Conservation (phyloP, 2,797 vertebrate genomes). For the Galagoides demidoff region DNA sequence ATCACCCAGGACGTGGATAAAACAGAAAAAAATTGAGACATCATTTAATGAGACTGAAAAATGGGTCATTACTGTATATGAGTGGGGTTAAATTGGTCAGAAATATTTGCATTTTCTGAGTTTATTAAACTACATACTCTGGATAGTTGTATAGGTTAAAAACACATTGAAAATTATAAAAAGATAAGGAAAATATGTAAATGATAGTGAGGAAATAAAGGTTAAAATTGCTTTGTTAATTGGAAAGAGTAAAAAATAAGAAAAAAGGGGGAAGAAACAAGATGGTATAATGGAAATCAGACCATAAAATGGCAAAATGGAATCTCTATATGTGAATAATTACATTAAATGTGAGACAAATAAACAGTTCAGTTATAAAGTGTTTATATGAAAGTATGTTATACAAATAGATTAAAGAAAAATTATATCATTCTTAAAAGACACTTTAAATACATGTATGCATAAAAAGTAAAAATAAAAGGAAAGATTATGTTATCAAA, state of each 20-base stretch:
- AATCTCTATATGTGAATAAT: background rate
- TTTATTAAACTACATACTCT: background rate
- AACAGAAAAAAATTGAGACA: background rate
- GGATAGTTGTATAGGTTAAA: background rate
- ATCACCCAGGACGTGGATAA: background rate
- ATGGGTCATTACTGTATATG: background rate
- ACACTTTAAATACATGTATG: background rate
- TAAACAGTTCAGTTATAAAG: background rate
- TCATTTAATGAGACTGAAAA: background rate
- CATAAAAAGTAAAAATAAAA: background rate
- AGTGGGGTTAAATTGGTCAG: accelerated
- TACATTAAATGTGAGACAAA: background rate
- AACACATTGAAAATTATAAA: background rate
- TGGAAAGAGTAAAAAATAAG: background rate
- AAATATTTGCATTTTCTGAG: background rate
- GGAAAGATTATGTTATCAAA: background rate
- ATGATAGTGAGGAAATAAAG: background rate
- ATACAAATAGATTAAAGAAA: background rate
- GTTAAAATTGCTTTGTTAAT: background rate
- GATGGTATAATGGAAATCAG: background rate
- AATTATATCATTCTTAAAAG: background rate
- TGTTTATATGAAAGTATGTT: background rate
- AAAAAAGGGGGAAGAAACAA: background rate
- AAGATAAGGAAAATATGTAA: background rate
- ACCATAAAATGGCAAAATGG: background rate